Evolutionary conservation across 1,140 invertebrate genomes (phyloP).

Genomic region (Frieseomelitta varia): DNA sequence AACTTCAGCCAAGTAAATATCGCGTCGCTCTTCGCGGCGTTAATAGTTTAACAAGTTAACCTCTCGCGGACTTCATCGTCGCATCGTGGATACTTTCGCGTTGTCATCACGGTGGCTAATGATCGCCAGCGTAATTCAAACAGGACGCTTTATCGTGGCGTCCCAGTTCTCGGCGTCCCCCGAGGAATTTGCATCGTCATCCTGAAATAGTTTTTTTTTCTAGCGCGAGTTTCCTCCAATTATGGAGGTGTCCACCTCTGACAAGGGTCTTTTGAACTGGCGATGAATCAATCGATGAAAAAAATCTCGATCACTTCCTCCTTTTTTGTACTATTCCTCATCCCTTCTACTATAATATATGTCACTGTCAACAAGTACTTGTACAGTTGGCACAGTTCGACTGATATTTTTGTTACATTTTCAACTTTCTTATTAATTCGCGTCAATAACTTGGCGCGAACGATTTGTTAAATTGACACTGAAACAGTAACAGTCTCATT

Average conservation of each 20-base stretch:
- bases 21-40: not conserved
- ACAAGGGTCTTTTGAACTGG: not conserved
- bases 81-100: not conserved
- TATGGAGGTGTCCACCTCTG: not conserved
- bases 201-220: not conserved
- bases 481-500: too few species aligned
- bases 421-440: too few species aligned
- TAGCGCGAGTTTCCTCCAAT: not conserved
- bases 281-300: not conserved
- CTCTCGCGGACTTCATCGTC: not conserved
- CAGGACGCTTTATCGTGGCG: too few species aligned
- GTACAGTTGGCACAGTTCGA: too few species aligned
- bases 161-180: too few species aligned
- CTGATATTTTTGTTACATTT: too few species aligned
- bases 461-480: too few species aligned
- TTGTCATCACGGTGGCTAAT: not conserved
- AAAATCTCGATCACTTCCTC: not conserved
- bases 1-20: conserved; percentile 1
- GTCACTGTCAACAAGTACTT: too few species aligned
- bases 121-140: not conserved
- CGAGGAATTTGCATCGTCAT: not conserved
- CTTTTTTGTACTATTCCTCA: not conserved
- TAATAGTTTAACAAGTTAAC: conserved; percentile 12
- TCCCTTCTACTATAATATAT: not conserved
- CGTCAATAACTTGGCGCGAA: too few species aligned